phyloP scores from a whole-genome alignment of 2,888 invertebrate species.

The Drosophila monieri region DNA sequence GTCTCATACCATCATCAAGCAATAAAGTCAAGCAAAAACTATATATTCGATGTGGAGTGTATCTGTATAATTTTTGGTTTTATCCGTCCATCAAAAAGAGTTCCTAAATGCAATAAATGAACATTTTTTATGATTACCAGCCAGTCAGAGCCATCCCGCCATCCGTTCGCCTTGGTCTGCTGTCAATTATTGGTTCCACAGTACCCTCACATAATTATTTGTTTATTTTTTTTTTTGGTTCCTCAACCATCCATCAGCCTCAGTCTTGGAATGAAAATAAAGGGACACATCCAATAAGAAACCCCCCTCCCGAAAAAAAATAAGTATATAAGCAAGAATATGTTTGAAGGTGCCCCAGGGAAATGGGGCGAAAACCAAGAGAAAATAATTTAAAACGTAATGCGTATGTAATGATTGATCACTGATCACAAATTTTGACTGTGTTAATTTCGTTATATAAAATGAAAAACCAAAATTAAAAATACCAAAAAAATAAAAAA shows the following conservation, averaged over 20 bases:
- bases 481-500: slow-evolving; percentile 53
- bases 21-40: slow-evolving; percentile 14
- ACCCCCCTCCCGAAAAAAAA: neutral
- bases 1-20: slow-evolving; percentile 30
- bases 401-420: slow-evolving; percentile 83
- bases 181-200: slow-evolving; percentile 43
- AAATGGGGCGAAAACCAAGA: slow-evolving; percentile 20
- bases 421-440: slow-evolving; percentile 84
- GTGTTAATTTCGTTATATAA: slow-evolving; percentile 84
- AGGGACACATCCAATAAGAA: slow-evolving; percentile 8
- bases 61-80: slow-evolving; percentile 73
- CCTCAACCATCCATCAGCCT: slow-evolving; percentile 44
- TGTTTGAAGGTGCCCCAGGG: slow-evolving; percentile 50
- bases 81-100: slow-evolving; percentile 82
- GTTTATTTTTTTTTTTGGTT: slow-evolving; percentile 60
- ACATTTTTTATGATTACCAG: slow-evolving; percentile 52
- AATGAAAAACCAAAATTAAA: slow-evolving; percentile 56
- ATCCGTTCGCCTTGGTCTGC: slow-evolving; percentile 33
- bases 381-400: slow-evolving; percentile 62
- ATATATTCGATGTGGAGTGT: slow-evolving; percentile 20
- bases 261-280: slow-evolving; percentile 2
- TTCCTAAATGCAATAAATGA: slow-evolving; percentile 79
- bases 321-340: slow-evolving; percentile 61
- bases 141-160: slow-evolving; percentile 27
- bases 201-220: slow-evolving; percentile 14